Evolutionary conservation across 2,888 invertebrate genomes (phyloP).

Genomic region (Axea sp.): DNA sequence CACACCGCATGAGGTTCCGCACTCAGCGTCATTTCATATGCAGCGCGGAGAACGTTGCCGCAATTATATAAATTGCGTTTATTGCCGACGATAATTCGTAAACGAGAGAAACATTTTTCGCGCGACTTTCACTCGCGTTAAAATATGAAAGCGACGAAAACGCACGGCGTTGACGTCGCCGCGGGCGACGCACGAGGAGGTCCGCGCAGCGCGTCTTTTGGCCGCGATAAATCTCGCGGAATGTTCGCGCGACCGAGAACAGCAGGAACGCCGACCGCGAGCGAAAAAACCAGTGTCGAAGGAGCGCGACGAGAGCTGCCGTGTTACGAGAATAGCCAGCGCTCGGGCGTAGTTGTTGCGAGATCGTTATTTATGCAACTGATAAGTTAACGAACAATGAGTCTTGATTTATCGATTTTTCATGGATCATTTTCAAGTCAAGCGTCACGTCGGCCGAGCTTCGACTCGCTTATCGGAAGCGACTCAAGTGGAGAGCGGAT

Average conservation of each 20-base stretch:
- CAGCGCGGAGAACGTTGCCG: not conserved
- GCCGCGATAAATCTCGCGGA: slow-evolving; percentile 34
- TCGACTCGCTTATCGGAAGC: no score
- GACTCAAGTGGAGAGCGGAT: no score
- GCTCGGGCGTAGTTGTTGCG: slow-evolving; percentile 32
- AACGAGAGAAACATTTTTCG: slow-evolving; percentile 31
- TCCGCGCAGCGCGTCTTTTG: slow-evolving; percentile 5
- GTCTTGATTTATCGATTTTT: no score
- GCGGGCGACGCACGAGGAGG: slow-evolving; percentile 22
- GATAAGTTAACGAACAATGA: slow-evolving; percentile 53
- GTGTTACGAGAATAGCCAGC: slow-evolving; percentile 53
- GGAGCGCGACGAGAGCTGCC: slow-evolving; percentile 38
- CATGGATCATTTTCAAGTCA: no score
- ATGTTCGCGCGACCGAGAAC: slow-evolving; percentile 1
- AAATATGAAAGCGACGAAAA: slow-evolving; percentile 47
- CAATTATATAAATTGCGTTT: slow-evolving; percentile 33
- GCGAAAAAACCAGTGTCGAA: slow-evolving; percentile 1
- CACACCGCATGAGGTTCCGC: slow-evolving; percentile 15
- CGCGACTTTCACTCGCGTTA: slow-evolving; percentile 32
- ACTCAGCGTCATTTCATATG: slow-evolving; percentile 5
- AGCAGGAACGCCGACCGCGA: no score
- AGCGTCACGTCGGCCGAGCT: no score
- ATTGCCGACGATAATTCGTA: slow-evolving; percentile 26
- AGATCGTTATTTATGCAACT: slow-evolving; percentile 57
- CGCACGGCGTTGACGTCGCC: slow-evolving; percentile 25